Conservation (phyloP, 2,113 vertebrate genomes). For the Boleophthalmus pectinirostris region DNA sequence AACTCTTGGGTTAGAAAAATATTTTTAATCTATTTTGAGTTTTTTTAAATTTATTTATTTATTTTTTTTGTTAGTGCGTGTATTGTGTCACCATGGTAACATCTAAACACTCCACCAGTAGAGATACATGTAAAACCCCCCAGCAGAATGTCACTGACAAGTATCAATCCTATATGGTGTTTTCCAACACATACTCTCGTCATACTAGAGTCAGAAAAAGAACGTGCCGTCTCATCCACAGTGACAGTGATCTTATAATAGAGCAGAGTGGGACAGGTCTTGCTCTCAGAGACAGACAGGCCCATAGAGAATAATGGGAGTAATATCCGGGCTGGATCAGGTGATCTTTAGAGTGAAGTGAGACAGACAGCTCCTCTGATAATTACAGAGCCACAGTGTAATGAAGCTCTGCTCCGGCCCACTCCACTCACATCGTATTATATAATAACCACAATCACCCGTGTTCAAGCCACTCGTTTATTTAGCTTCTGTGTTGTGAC, state of each 20-base stretch:
- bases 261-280: neutral
- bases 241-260: no score
- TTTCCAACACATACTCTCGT: no score
- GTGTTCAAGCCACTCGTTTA: neutral
- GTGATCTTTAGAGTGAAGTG: neutral
- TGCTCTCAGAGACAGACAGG: neutral
- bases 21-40: no score
- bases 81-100: no score
- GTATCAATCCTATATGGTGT: no score
- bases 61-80: no score
- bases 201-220: no score
- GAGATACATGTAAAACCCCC: no score
- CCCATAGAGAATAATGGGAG: slow-evolving; percentile 1
- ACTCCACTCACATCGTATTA: neutral
- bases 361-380: neutral
- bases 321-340: neutral
- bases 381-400: neutral
- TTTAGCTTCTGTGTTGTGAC: neutral
- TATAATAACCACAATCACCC: neutral
- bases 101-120: no score
- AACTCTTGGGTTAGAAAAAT: no score
- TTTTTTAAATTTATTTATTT: no score
- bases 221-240: neutral
- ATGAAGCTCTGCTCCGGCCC: neutral
- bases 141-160: no score